A percentile compares a stretch with the other conserved stretches of the same genome.
Conservation (phyloP, 92 coral and sea anemone genomes). For the Epizoanthus stellaris region DNA sequence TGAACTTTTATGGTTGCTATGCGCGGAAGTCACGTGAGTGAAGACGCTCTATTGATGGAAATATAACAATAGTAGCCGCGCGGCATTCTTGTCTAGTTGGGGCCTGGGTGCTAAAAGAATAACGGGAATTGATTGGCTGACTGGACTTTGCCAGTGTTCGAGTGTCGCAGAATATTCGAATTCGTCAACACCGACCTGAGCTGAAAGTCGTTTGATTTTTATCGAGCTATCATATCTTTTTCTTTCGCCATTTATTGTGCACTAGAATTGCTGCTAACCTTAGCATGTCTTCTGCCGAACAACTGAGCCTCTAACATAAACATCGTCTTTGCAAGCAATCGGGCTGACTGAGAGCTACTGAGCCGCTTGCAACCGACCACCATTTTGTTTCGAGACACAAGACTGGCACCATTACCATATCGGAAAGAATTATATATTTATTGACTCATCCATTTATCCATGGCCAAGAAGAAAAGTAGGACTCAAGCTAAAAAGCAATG, state of each 20-base stretch:
- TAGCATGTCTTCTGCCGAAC: neutral
- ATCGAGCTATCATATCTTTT: neutral
- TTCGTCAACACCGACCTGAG: neutral
- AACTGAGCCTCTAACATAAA: neutral
- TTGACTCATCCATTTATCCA: neutral
- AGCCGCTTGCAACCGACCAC: neutral
- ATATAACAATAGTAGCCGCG: neutral
- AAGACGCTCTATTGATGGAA: no score
- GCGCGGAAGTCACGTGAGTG: no score
- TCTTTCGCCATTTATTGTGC: neutral
- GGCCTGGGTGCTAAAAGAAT: constrained; percentile 10
- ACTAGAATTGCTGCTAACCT: neutral
- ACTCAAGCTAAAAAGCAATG: constrained; percentile 68
- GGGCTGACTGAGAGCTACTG: constrained; percentile 1
- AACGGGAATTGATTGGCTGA: constrained; percentile 26
- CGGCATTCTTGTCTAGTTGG: neutral
- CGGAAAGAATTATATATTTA: neutral
- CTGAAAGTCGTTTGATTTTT: neutral
- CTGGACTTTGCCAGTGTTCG: neutral
- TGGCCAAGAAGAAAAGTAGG: constrained; percentile 36
- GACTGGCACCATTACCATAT: no score
- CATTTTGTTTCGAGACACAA: neutral
- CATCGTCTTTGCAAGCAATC: neutral
- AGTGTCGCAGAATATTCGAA: constrained; percentile 40
- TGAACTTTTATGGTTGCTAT: no score